Conservation (phyloP, 2,888 invertebrate species). For the Diarsia dahlii region DNA sequence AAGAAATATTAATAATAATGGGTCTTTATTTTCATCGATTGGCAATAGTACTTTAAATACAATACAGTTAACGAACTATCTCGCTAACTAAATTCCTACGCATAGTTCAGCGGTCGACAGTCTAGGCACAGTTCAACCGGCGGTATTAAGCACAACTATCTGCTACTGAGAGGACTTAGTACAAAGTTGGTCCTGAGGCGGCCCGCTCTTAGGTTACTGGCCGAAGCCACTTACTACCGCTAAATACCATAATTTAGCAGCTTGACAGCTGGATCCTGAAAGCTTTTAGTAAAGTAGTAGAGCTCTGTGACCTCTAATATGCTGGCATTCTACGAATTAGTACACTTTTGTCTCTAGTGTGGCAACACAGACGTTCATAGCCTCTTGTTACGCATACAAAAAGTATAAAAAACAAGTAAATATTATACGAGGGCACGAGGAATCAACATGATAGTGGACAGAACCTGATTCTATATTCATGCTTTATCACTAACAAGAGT, state of each 20-base stretch:
- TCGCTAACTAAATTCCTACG: not conserved
- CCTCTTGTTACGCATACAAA: no score
- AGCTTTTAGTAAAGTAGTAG: not conserved
- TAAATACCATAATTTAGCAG: not conserved
- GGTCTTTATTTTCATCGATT: not conserved
- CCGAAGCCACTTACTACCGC: slow-evolving; percentile 18
- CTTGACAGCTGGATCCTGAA: not conserved
- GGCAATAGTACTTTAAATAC: not conserved
- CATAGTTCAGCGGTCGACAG: slow-evolving; percentile 14
- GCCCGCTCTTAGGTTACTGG: slow-evolving; percentile 9
- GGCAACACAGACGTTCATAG: not conserved
- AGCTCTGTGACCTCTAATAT: not conserved
- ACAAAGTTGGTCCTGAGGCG: slow-evolving; percentile 31
- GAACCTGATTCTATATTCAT: not conserved
- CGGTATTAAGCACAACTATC: slow-evolving; percentile 31
- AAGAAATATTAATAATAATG: not conserved
- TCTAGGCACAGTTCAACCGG: not conserved
- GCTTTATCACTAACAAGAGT: not conserved
- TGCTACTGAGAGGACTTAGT: slow-evolving; percentile 18
- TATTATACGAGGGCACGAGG: no score
- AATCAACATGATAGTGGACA: not conserved
- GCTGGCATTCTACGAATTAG: not conserved
- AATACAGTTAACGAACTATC: not conserved
- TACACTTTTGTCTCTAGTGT: not conserved
- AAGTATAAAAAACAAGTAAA: no score